phyloP scores from a whole-genome alignment of 2,113 vertebrate genomes.

The Brachypteracias leptosomus region DNA sequence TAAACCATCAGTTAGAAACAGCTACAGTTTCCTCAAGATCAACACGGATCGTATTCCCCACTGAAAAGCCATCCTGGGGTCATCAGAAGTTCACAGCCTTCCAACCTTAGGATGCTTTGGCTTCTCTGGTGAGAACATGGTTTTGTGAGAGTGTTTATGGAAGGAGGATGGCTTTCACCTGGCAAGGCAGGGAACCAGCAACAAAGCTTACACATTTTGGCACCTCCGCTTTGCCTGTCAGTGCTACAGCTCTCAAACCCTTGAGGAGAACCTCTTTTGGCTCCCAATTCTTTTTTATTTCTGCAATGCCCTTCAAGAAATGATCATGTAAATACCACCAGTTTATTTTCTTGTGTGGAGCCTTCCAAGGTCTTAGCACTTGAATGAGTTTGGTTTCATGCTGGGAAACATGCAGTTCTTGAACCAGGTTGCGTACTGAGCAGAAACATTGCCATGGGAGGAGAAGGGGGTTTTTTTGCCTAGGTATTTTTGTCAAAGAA shows the following conservation, averaged over 20 bases:
- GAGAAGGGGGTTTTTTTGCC: not conserved
- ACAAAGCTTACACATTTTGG: not conserved
- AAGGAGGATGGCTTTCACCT: not conserved
- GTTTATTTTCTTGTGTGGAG: not conserved
- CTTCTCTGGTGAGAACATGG: not conserved
- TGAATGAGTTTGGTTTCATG: not conserved
- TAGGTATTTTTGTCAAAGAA: not conserved
- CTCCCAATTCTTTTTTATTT: not conserved
- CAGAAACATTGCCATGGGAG: not conserved
- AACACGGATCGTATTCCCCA: not conserved
- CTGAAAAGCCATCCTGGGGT: not conserved
- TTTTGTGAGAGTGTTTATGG: not conserved
- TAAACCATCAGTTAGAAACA: not conserved
- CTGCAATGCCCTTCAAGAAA: not conserved
- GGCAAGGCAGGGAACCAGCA: not conserved
- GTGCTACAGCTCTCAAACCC: not conserved
- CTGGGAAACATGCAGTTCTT: not conserved
- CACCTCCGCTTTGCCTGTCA: not conserved
- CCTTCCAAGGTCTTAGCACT: not conserved
- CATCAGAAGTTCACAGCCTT: not conserved
- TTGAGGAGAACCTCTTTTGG: not conserved
- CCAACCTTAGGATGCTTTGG: not conserved
- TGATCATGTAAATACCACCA: not conserved
- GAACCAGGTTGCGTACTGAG: rapidly evolving
- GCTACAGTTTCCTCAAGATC: not conserved